These are phyloP conservation scores for Ypsolopha sequella DNA, from an alignment of 2,888 invertebrate species.

Conservation along the genomic window DNA sequence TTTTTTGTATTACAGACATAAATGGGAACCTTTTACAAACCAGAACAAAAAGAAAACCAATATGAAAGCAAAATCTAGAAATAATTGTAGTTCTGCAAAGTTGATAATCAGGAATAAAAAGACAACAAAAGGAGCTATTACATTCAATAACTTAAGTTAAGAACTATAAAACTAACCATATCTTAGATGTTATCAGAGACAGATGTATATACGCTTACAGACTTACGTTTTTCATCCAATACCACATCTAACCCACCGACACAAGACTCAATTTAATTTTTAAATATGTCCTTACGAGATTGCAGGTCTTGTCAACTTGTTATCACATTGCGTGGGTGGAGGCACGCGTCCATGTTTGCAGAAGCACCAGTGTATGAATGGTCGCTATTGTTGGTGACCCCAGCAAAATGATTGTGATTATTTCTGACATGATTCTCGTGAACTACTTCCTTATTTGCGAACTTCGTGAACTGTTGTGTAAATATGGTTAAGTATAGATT, in stretches of 20 bases:
- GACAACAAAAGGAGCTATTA: no score
- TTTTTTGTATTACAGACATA: no score
- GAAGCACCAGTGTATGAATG: constrained; percentile 54
- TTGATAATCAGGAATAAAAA: no score
- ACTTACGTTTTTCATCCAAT: not conserved
- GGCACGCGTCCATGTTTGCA: constrained; percentile 38
- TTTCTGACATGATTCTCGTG: constrained; percentile 32
- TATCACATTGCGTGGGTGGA: constrained; percentile 62
- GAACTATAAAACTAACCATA: not conserved
- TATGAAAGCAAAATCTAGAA: no score
- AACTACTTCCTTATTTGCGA: constrained; percentile 54
- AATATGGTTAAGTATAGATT: constrained; percentile 14
- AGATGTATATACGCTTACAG: not conserved
- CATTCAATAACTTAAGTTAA: no score
- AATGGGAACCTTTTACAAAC: no score
- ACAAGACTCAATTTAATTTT: constrained; percentile 16
- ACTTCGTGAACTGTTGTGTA: constrained; percentile 24
- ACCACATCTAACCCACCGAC: not conserved
- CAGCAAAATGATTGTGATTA: constrained; percentile 24
- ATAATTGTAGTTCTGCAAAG: no score
- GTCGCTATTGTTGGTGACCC: constrained; percentile 51
- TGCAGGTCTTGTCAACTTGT: constrained; percentile 64
- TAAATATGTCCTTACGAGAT: constrained; percentile 18
- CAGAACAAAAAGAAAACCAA: no score
- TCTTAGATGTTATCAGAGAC: not conserved